Base-by-base conservation (phyloP, 2,113 vertebrate genomes). In the Asarcornis scutulata region DNA sequence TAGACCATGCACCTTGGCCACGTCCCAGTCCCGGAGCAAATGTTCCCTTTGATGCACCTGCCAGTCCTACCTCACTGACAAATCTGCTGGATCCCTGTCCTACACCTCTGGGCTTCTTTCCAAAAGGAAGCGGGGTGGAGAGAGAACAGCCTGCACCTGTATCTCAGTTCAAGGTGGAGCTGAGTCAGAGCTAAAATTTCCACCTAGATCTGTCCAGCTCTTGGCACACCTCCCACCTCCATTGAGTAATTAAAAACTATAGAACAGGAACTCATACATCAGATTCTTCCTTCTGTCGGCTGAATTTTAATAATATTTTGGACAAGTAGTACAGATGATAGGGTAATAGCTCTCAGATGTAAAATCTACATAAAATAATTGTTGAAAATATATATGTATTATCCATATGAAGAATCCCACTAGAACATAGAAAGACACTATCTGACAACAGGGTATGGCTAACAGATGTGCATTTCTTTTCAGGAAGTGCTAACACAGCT, bases 141-240 rank as follows among this genome's bases (percentile, higher is more conserved):
- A 83, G 36, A 63, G 59, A 93, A 56, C 40, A 52, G 36, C 17
- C n/a, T 63, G 68, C 69, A 88, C 60, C 83, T 92, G 31, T 29
- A 67, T 29, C 46, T 56, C 40, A 7, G 10, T 78, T 86, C 80
- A 72, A 84, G 69, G 86, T 59, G 64, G n/a, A 90, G 80, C 64
- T 81, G 83, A 94, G 74, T 76, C 80, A 92, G 74, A 86, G 77
- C 20, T 88, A 64, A 86, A 74, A 78, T 89, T 78, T 74, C 16
- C 56, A 88, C 60, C 77, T 56, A 67, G 34, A 34, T 38, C 56
- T 92, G 42, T 84, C 60, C 60, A 88, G 69, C 42, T 68, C 42
- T 64, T 93, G 92, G 77, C 88, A 63, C 25, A 29, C 29, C 52
- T 86, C 67, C 83, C 13, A 52, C 62, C 44, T 79, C 78, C 73